Base-by-base conservation (phyloP, 1,140 invertebrate genomes). In the Rhagoletis zephyria region DNA sequence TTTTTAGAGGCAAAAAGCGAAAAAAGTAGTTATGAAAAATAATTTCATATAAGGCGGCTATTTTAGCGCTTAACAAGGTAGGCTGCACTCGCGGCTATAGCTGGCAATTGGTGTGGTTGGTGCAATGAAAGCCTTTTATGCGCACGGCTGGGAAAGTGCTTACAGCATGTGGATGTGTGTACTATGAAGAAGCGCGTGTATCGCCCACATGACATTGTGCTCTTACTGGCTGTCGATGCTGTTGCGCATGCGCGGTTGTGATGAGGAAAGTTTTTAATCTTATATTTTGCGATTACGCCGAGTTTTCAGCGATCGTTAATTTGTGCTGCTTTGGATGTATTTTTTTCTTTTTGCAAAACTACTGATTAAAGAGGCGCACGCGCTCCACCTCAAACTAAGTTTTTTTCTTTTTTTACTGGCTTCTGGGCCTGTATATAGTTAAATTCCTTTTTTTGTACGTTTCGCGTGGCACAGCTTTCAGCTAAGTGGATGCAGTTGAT, bases 1-100 rank as follows among this genome's bases (percentile, higher is more conserved):
- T n/a, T 81, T 74, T 81, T 30, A 81, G 0, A 16, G n/a, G n/a
- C 45, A 81, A 81, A 81, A 81, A 56, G 48, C 56, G 48, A 81
- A 81, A 81, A 81, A 81, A 10, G 6, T 56, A 81, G 56, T 81
- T 85, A 63, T 85, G 30, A 85, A 60, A 85, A 40, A 45, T 74
- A 74, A 30, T 74, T 60, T 12, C 16, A 85, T 30, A 85, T 2
- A 59, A 12, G 6, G 59, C 30, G 59, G 60, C 59, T 63, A 40
- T 45, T 63, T 61, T 85, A 85, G 85, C 85, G 85, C 85, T 85
- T 85, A 85, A 85, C 85, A 85, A 85, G 85, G 85, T 85, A 85
- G 85, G 85, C 60, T 59, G 30, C 30, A 19, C 56, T 9, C 59
- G 0, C 2, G 10, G 3, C 7, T 42, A 16, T 12, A 48, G 16